A percentile compares a stretch with the other conserved stretches of the same genome.
Conservation (phyloP, 1,140 invertebrate species). For the Thalassaphorura encarpata region DNA sequence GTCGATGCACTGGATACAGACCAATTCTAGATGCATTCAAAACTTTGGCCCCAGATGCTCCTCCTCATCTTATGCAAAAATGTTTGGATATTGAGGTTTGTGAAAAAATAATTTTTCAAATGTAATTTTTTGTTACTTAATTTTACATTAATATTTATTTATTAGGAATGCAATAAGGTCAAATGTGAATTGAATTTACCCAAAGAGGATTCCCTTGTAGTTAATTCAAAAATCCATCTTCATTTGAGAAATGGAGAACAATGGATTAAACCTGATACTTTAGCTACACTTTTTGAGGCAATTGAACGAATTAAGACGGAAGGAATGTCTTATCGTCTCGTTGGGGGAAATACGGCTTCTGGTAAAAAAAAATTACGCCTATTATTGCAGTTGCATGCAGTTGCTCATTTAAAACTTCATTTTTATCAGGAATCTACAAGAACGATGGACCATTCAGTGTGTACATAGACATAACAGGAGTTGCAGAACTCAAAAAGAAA, state of each 20-base stretch:
- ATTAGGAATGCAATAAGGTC: background rate
- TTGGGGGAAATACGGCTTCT: slow-evolving; percentile 40
- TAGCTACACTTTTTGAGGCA: background rate
- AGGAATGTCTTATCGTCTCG: background rate
- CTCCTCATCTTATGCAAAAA: background rate
- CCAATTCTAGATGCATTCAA: slow-evolving; percentile 46
- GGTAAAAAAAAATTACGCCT: too few species aligned
- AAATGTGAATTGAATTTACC: background rate
- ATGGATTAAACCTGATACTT: background rate
- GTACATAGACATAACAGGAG: slow-evolving; percentile 59
- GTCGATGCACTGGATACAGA: slow-evolving; percentile 45
- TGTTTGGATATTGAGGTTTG: background rate
- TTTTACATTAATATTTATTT: background rate
- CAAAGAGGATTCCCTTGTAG: background rate
- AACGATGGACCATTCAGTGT: slow-evolving; percentile 42
- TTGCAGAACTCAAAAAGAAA: slow-evolving; percentile 47
- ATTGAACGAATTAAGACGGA: background rate
- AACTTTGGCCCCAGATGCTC: slow-evolving; percentile 37
- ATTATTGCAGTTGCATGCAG: background rate
- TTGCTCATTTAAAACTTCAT: background rate
- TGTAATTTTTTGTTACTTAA: background rate
- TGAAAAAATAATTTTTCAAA: background rate
- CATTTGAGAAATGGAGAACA: background rate
- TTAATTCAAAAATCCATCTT: background rate
- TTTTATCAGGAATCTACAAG: slow-evolving; percentile 49